Percentiles rank a stretch among this genome's conserved stretches.
Conservation (phyloP, 2,797 vertebrate species). For the Pseudomugil tenellus region DNA sequence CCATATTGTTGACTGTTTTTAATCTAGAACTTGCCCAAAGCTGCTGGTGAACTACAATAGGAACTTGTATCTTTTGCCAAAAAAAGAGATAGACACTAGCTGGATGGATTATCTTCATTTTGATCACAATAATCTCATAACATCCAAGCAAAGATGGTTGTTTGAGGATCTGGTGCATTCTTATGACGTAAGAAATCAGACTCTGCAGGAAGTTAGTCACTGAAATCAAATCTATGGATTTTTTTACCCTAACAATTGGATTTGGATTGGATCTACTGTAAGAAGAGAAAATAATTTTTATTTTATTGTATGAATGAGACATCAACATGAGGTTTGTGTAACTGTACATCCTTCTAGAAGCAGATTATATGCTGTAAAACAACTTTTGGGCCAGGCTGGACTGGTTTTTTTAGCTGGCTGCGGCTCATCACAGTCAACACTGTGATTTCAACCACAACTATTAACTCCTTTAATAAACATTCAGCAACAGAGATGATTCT, state of each 20-base stretch:
- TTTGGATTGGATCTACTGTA: not conserved
- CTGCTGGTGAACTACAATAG: not conserved
- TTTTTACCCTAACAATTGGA: not conserved
- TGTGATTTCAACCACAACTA: not conserved
- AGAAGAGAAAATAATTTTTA: not conserved
- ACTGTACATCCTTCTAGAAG: not conserved
- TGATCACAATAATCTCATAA: not conserved
- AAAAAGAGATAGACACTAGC: not conserved
- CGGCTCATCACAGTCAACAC: not conserved
- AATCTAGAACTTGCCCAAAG: not conserved
- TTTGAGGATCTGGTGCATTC: not conserved
- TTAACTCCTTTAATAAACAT: not conserved
- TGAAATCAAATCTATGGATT: not conserved
- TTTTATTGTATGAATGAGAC: not conserved
- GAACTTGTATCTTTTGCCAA: not conserved
- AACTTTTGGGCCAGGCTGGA: no score
- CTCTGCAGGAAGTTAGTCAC: not conserved
- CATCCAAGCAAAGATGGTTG: not conserved
- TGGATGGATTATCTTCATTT: not conserved
- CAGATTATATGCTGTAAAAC: not conserved
- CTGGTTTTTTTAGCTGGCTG: not conserved
- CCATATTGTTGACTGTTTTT: conserved; percentile 1
- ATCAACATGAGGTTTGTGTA: not conserved
- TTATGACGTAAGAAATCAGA: not conserved
- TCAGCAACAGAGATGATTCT: not conserved